Conservation (phyloP, 2,888 invertebrate genomes). For the Caenorhabditis plicata region DNA sequence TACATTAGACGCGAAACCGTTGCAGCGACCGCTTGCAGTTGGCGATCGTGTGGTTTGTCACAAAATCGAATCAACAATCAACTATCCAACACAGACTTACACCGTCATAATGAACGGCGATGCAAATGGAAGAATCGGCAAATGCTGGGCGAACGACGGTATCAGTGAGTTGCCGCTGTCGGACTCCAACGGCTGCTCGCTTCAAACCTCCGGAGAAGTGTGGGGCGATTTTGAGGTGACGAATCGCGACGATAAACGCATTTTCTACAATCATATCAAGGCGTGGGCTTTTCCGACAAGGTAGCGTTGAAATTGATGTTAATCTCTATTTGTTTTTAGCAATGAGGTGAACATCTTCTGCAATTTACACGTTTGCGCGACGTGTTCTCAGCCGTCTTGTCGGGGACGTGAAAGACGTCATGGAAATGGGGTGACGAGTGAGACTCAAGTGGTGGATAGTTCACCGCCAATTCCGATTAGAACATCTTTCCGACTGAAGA, state of each 20-base stretch:
- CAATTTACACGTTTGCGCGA: constrained; percentile 60
- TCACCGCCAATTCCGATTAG: constrained; percentile 36
- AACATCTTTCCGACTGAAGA: constrained; percentile 31
- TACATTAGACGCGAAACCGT: constrained; percentile 39
- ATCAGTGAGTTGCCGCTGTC: constrained; percentile 57
- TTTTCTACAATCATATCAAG: constrained; percentile 61
- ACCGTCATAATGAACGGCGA: constrained; percentile 34
- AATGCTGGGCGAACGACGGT: constrained; percentile 63
- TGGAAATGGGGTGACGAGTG: constrained; percentile 18
- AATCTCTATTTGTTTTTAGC: constrained; percentile 33
- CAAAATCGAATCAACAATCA: neutral
- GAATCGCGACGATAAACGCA: constrained; percentile 34
- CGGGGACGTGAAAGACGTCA: constrained; percentile 31
- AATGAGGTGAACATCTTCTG: constrained; percentile 65
- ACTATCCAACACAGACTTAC: no score
- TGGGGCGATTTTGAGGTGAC: constrained; percentile 45
- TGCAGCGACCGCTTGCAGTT: constrained; percentile 58
- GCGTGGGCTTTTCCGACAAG: constrained; percentile 65
- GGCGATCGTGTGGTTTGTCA: constrained; percentile 59
- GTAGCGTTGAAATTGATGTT: constrained; percentile 19
- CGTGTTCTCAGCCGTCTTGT: constrained; percentile 42
- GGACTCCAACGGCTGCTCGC: constrained; percentile 59
- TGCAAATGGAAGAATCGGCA: constrained; percentile 48
- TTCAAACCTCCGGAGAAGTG: constrained; percentile 57
- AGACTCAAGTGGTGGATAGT: constrained; percentile 25